Base-by-base conservation (phyloP, 2,797 vertebrate species). In the Amniataba percoides region DNA sequence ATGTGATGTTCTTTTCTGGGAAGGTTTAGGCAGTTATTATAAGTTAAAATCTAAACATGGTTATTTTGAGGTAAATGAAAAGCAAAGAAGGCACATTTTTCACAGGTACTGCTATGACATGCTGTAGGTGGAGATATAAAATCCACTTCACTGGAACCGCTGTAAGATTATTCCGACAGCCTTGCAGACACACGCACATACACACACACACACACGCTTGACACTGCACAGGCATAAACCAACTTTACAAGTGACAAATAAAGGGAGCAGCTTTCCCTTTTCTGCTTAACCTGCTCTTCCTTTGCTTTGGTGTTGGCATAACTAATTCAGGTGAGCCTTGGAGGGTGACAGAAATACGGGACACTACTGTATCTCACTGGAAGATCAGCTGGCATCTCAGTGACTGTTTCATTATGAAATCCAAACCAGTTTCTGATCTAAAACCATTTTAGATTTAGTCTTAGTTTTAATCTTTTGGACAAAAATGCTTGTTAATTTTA, bases 301-400 rank as follows among this genome's bases (percentile, higher is more conserved):
- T 23, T 40, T 49, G 23, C 58, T 71, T 79, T 39, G 7, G 74
- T 55, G 51, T 67, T 48, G 27, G 13, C 53, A 53, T 62, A 19
- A 48, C 27, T 49, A 53, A 68, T 9, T 46, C 31, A 57, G 53
- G 48, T 64, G 45, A 67, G 39, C 42, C 3, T 31, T 15, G 21
- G 25, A 4, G 31, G n/a, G 39, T 36, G 48, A 27, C 9, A 66
- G 40, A 43, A 76, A 71, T n/a, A 23, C 42, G 16, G 3, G 5
- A 68, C 31, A 55, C 48, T 5, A 12, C 19, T 34, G 19, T 21
- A 39, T 61, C 61, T 21, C 11, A 55, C 18, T 23, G 27, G 23
- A 15, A 60, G 34, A 52, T 53, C n/a, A 31, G 39, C 46, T 48
- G 65, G 43, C 5, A 36, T 73, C 16, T 59, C 15, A 19, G 34